Evolutionary conservation across 2,888 invertebrate species (phyloP).

Genomic region (Rhagonycha fulva): DNA sequence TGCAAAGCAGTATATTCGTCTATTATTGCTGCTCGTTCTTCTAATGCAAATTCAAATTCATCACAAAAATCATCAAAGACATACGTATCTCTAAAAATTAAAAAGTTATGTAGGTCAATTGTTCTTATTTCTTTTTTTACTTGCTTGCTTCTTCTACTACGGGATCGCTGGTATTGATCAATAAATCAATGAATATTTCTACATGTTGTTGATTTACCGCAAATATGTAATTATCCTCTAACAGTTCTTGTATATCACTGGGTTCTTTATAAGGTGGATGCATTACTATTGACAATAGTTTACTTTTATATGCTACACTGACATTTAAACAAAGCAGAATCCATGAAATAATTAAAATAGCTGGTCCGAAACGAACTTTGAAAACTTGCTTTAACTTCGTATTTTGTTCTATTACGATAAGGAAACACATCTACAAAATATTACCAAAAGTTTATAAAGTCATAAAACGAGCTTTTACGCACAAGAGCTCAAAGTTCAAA

Average conservation of each 20-base stretch:
- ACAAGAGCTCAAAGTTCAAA: no score
- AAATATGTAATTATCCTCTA: slow-evolving; percentile 18
- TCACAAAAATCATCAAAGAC: slow-evolving; percentile 17
- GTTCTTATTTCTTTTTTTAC: neutral
- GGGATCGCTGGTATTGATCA: slow-evolving; percentile 17
- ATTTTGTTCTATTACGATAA: slow-evolving; percentile 14
- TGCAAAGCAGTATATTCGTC: slow-evolving; percentile 29
- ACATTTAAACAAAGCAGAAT: slow-evolving; percentile 19
- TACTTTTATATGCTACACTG: slow-evolving; percentile 26
- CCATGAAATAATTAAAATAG: slow-evolving; percentile 19
- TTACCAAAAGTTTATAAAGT: neutral
- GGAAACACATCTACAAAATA: slow-evolving; percentile 5
- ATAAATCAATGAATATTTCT: slow-evolving; percentile 19
- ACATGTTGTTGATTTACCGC: slow-evolving; percentile 17
- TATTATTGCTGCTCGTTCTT: slow-evolving; percentile 21
- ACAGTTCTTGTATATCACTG: slow-evolving; percentile 10
- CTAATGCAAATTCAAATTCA: slow-evolving; percentile 17
- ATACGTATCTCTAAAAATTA: neutral
- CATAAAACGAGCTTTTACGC: no score
- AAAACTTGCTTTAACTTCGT: slow-evolving; percentile 6
- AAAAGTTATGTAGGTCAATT: neutral
- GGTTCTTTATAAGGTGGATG: slow-evolving; percentile 29
- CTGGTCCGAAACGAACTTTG: slow-evolving; percentile 1
- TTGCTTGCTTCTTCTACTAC: slow-evolving; percentile 7
- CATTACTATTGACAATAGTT: slow-evolving; percentile 20